A percentile compares a stretch with the other conserved stretches of the same genome.
Evolutionary conservation across 1,140 invertebrate genomes (phyloP).

Genomic region (Bombus balteatus): DNA sequence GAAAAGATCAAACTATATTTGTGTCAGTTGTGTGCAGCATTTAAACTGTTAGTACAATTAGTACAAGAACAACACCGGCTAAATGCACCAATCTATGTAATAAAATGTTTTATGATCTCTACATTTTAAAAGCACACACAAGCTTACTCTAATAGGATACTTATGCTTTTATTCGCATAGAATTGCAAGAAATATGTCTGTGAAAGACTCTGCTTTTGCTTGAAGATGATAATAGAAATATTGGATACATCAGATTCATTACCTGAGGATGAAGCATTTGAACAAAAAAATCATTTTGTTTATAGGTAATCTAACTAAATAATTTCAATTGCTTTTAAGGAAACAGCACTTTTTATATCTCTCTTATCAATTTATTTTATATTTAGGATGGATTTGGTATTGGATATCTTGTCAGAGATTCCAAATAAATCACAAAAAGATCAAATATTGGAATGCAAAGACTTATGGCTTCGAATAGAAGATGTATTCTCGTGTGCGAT

Average conservation of each 20-base stretch:
- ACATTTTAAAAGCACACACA: background rate
- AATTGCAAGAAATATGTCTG: constrained; percentile 79
- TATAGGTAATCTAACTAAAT: constrained; percentile 68
- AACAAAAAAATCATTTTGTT: constrained; percentile 79
- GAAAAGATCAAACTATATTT: constrained; percentile 76
- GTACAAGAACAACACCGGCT: constrained; percentile 76
- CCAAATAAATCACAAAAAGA: constrained; percentile 61
- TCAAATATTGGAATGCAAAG: constrained; percentile 67
- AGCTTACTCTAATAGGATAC: constrained; percentile 11
- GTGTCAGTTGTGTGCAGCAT: constrained; percentile 75
- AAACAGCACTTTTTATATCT: background rate
- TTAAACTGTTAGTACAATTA: constrained; percentile 75
- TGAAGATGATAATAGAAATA: constrained; percentile 74
- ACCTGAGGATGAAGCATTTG: constrained; percentile 72
- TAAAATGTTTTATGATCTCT: constrained; percentile 47
- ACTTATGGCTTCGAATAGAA: constrained; percentile 77
- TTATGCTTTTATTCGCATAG: constrained; percentile 59
- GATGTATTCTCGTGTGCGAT: constrained; percentile 80
- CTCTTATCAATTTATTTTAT: background rate
- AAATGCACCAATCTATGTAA: constrained; percentile 77
- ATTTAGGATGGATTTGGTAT: constrained; percentile 77
- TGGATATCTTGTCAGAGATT: constrained; percentile 77
- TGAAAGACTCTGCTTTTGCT: constrained; percentile 76
- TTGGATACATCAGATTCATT: constrained; percentile 73
- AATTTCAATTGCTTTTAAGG: background rate